These are phyloP conservation scores for Schrankia costaestrigalis DNA, from an alignment of 2,888 invertebrate genomes.

Conservation along the genomic window DNA sequence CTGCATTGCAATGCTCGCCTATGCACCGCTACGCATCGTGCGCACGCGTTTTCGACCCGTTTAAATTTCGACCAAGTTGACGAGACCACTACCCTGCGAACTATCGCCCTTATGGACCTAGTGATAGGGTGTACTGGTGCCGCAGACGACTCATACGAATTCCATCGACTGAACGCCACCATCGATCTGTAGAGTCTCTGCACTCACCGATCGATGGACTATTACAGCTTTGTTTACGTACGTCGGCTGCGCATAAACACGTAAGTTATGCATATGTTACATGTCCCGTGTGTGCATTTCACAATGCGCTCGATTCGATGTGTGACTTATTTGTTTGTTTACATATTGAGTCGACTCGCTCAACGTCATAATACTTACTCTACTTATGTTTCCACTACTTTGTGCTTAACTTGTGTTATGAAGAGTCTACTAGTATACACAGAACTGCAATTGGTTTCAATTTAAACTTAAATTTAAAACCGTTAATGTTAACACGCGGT, in stretches of 20 bases:
- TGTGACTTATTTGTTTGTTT: slow-evolving; percentile 60
- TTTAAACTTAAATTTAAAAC: slow-evolving; percentile 50
- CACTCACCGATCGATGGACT: slow-evolving; percentile 44
- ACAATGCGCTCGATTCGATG: slow-evolving; percentile 55
- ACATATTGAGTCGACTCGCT: slow-evolving; percentile 40
- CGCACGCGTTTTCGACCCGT: slow-evolving; percentile 38
- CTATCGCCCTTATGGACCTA: slow-evolving; percentile 18
- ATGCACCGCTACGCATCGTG: slow-evolving; percentile 36
- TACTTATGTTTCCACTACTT: slow-evolving; percentile 14
- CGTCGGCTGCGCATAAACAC: slow-evolving; percentile 51
- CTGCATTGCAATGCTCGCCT: slow-evolving; percentile 47
- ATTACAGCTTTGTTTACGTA: slow-evolving; percentile 58
- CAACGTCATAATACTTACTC: slow-evolving; percentile 21
- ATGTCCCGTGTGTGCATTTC: slow-evolving; percentile 59
- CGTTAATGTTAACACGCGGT: slow-evolving; percentile 53
- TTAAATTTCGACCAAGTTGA: slow-evolving; percentile 29
- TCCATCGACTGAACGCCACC: slow-evolving; percentile 31
- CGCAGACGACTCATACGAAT: slow-evolving; percentile 13
- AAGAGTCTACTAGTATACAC: too few species aligned
- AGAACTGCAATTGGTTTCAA: slow-evolving; percentile 10
- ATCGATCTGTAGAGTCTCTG: slow-evolving; percentile 36
- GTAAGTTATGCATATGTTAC: slow-evolving; percentile 70
- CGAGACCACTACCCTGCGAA: slow-evolving; percentile 10
- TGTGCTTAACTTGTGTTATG: slow-evolving; percentile 14
- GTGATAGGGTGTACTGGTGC: slow-evolving; percentile 15